Evolutionary conservation across 2,888 invertebrate species (phyloP).

Genomic region (Tiliacea citrago): DNA sequence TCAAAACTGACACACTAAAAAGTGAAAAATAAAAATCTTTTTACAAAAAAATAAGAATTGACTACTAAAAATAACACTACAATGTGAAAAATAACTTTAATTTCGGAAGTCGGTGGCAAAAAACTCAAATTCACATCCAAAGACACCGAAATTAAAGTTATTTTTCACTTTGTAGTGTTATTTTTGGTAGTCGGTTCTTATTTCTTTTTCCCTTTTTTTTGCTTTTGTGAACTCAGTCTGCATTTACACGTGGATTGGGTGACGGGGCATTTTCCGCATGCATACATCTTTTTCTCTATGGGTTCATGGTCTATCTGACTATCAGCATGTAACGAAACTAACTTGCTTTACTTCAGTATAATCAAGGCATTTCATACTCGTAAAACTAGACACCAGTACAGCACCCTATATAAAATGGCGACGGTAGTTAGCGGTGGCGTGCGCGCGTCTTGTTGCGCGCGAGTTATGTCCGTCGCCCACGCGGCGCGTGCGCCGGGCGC

Average conservation of each 20-base stretch:
- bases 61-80: no score
- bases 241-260: not conserved
- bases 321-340: not conserved
- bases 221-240: not conserved
- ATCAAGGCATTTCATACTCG: not conserved
- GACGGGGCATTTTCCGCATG: not conserved
- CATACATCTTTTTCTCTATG: not conserved
- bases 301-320: not conserved
- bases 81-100: no score
- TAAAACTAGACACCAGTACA: constrained; percentile 9
- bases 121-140: no score
- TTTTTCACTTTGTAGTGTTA: no score
- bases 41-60: no score
- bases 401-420: constrained; percentile 76
- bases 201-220: not conserved
- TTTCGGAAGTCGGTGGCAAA: no score
- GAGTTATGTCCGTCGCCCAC: constrained; percentile 86
- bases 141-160: no score
- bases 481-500: constrained; percentile 73
- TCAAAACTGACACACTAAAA: no score
- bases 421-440: constrained; percentile 86
- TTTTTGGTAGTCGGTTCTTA: no score
- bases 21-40: no score
- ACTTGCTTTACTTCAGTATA: not conserved
- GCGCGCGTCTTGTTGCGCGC: constrained; percentile 86